These are phyloP conservation scores for Astropecten irregularis DNA, from an alignment of 53 echinoderm and acorn worm species.

Conservation along the genomic window DNA sequence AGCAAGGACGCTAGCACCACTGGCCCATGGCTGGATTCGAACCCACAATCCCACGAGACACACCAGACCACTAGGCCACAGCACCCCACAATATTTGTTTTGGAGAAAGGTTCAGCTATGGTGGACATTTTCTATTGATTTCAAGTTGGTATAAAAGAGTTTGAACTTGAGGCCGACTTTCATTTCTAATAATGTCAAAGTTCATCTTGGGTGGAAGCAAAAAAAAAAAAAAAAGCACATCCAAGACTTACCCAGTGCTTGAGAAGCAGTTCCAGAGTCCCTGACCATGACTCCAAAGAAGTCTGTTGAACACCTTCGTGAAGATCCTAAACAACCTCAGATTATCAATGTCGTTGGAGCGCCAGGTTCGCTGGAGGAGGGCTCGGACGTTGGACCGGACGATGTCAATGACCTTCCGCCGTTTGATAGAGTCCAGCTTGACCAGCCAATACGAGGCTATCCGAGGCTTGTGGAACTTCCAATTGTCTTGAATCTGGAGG, in stretches of 20 bases:
- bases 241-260: constrained; percentile 80
- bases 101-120: too few species aligned
- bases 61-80: too few species aligned
- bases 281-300: constrained; percentile 97
- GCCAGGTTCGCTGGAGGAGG: constrained; percentile 84
- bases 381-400: constrained; percentile 92
- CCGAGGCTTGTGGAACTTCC: constrained; percentile 99
- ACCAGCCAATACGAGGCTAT: constrained; percentile 99
- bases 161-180: too few species aligned
- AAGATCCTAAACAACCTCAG: constrained; percentile 82
- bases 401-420: constrained; percentile 95
- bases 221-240: too few species aligned
- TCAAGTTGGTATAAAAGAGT: too few species aligned
- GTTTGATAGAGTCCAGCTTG: constrained; percentile 96
- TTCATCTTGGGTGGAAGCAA: too few species aligned
- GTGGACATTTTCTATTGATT: too few species aligned
- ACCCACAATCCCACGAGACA: too few species aligned
- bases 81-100: too few species aligned
- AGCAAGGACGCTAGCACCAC: too few species aligned
- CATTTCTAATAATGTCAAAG: too few species aligned
- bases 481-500: constrained; percentile 84
- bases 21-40: too few species aligned
- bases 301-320: constrained; percentile 85
- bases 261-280: constrained; percentile 98
- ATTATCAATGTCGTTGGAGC: constrained; percentile 72